phyloP scores from a whole-genome alignment of 2,113 vertebrate genomes.

The Rynchops niger region DNA sequence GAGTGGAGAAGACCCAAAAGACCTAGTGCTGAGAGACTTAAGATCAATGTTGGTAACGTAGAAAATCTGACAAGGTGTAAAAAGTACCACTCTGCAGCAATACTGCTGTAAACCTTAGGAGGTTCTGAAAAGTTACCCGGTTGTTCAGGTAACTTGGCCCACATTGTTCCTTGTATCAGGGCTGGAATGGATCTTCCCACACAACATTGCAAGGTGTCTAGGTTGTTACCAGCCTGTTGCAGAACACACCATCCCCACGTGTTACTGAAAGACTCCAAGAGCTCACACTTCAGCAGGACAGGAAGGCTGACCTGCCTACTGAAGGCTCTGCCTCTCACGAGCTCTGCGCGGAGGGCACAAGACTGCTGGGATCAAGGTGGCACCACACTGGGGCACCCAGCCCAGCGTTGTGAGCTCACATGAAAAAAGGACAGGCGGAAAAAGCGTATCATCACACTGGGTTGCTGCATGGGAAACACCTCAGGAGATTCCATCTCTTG shows the following conservation, averaged over 20 bases:
- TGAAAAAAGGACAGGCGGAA: not conserved
- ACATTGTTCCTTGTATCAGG: not conserved
- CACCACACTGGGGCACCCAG: not conserved
- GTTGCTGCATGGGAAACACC: not conserved
- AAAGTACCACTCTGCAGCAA: not conserved
- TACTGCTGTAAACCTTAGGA: not conserved
- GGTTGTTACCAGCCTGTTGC: not conserved
- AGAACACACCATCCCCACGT: not conserved
- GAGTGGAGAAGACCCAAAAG: not conserved
- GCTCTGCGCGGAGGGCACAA: not conserved
- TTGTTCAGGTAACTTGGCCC: not conserved
- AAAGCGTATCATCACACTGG: rapidly evolving
- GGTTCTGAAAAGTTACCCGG: not conserved
- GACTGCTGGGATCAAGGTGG: not conserved
- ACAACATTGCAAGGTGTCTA: not conserved
- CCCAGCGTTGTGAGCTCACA: not conserved
- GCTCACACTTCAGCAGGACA: not conserved
- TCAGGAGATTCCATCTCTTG: not conserved
- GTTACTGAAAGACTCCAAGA: not conserved
- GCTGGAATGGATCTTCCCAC: not conserved
- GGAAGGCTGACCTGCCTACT: not conserved
- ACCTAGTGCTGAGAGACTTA: not conserved
- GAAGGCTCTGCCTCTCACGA: not conserved
- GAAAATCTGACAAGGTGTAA: not conserved
- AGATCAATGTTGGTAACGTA: not conserved